Base-by-base conservation (phyloP, 2,888 invertebrate genomes). In the Calameuta idolon region DNA sequence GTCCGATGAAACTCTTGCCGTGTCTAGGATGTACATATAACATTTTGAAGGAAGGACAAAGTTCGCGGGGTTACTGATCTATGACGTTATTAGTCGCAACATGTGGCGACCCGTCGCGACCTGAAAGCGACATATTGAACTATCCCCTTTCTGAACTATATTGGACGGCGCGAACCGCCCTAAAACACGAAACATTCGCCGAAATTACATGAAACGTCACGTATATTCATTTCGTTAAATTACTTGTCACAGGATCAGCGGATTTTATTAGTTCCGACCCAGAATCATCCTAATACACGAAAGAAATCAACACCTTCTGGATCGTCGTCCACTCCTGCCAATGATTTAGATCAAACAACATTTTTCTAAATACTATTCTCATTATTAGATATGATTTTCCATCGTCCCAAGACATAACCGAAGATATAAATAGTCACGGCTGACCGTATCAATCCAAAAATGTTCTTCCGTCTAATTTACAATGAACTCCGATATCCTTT, bases 61-160 rank as follows among this genome's bases (percentile, higher is more conserved):
- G 85, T 85, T 85, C 81, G 76, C 83, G 81, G 83, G 85, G 81
- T 83, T 81, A 79, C 84, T 87, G 86, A 88, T 87, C 86, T 87
- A 85, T 86, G 85, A 85, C 85, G 85, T 86, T 87, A 87, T 87
- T 87, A 87, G 86, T 85, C 83, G 86, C 84, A 87, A 86, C 87
- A 87, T 84, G 85, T 87, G 87, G 86, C 86, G 85, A 84, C 85
- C 85, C 83, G 83, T 85, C 82, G 83, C 76, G 83, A 83, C 82
- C 84, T 79, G 80, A 77, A 82, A 85, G 83, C 84, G 84, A 85
- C 87, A 87, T 88, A 88, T 87, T 86, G 86, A 81, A 84, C 80
- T 83, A 83, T 81, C 80, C 80, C 81, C 80, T 76, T 73, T 78
- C 75, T 76, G 74, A 76, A 78, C 77, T 77, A 82, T 83, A 83